Percentiles rank a stretch among this genome's conserved stretches.
These are phyloP conservation scores for Choreutis nemorana DNA, from an alignment of 2,888 invertebrate genomes.

Conservation along the genomic window DNA sequence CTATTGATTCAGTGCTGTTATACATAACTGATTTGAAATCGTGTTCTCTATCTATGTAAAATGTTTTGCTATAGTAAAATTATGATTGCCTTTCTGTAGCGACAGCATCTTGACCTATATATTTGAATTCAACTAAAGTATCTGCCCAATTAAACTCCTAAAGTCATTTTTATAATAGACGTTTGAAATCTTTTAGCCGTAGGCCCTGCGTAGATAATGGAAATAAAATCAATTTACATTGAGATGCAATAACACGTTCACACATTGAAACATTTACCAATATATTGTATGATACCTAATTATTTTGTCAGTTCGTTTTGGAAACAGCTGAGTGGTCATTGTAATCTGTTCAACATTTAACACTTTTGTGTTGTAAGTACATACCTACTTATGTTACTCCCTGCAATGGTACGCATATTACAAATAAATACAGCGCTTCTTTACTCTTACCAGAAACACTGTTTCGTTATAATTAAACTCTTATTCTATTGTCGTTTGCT, in stretches of 20 bases:
- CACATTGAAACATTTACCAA: too few species aligned
- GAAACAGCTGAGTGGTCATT: slow-evolving; percentile 36
- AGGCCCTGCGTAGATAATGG: slow-evolving; percentile 49
- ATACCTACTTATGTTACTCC: slow-evolving; percentile 23
- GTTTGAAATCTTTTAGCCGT: slow-evolving; percentile 44
- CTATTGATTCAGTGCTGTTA: slow-evolving; percentile 43
- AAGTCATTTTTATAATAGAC: slow-evolving; percentile 24
- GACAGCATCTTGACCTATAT: slow-evolving; percentile 31
- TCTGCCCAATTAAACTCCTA: too few species aligned
- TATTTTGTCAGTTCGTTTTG: slow-evolving; percentile 48
- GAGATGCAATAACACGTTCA: too few species aligned
- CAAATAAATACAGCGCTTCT: too few species aligned
- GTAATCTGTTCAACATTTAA: slow-evolving; percentile 26
- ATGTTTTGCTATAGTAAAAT: slow-evolving; percentile 39
- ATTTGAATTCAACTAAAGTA: too few species aligned
- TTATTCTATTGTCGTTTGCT: slow-evolving; percentile 60
- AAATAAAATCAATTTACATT: too few species aligned
- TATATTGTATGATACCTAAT: too few species aligned
- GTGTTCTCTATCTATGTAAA: slow-evolving; percentile 31
- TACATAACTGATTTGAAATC: slow-evolving; percentile 32
- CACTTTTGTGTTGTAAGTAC: slow-evolving; percentile 61
- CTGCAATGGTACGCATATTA: slow-evolving; percentile 50
- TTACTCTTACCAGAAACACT: slow-evolving; percentile 51
- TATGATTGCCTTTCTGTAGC: slow-evolving; percentile 35
- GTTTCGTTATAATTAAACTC: slow-evolving; percentile 50